phyloP scores from a whole-genome alignment of 2,888 invertebrate species.

The Clivina fossor region DNA sequence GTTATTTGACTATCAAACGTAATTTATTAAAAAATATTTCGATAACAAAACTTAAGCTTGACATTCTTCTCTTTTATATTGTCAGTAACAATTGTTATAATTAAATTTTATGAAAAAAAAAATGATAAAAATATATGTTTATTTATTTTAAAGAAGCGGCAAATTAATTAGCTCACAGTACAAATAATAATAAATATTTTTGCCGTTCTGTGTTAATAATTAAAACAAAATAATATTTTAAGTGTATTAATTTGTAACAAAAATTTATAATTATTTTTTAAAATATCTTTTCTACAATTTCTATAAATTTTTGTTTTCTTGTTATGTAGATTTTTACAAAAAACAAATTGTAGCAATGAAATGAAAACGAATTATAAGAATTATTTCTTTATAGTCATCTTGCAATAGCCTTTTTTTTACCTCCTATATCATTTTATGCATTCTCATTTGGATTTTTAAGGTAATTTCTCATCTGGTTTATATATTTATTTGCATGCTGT shows the following conservation, averaged over 20 bases:
- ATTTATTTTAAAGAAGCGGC: too few relatives aligned
- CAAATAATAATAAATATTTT: conserved; percentile 32
- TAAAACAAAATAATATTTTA: too few relatives aligned
- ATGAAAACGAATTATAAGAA: conserved; percentile 23
- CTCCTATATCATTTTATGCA: background rate
- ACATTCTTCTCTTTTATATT: conserved; percentile 3
- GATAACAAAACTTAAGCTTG: too few relatives aligned
- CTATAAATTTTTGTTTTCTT: conserved; percentile 11
- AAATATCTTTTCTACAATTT: conserved; percentile 20
- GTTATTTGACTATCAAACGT: too few relatives aligned
- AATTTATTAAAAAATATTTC: too few relatives aligned
- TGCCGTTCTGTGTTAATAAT: conserved; percentile 31
- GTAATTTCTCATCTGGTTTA: too few relatives aligned
- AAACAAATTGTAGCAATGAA: conserved; percentile 27
- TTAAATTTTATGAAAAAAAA: conserved; percentile 20
- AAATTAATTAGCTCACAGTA: conserved; percentile 31
- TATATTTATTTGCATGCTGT: too few relatives aligned
- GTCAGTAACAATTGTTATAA: conserved; percentile 26
- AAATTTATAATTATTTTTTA: too few relatives aligned
- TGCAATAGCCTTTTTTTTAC: background rate
- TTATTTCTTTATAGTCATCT: conserved; percentile 22
- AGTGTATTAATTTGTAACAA: too few relatives aligned
- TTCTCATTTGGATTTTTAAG: too few relatives aligned
- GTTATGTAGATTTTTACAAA: conserved; percentile 3
- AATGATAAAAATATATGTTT: conserved; percentile 3